These are phyloP conservation scores for Periplaneta americana DNA, from an alignment of 1,140 invertebrate species.

Conservation along the genomic window DNA sequence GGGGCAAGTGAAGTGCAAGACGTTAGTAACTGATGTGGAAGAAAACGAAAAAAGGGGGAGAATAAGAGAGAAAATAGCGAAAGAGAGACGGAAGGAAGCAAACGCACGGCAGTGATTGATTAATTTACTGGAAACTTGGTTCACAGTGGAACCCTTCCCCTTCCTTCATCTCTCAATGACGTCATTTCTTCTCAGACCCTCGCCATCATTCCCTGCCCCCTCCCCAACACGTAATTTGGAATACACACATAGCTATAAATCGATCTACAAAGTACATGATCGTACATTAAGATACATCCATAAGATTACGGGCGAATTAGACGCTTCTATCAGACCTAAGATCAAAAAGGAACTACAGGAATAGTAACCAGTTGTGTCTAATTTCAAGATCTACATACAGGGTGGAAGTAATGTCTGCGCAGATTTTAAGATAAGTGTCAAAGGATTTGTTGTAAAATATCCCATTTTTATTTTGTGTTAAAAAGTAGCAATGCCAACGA, in stretches of 20 bases:
- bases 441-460: too few relatives aligned
- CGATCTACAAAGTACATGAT: neutral
- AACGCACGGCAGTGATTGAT: neutral
- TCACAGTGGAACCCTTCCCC: neutral
- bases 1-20: neutral
- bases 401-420: too few relatives aligned
- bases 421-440: too few relatives aligned
- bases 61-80: neutral
- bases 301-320: neutral
- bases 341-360: neutral
- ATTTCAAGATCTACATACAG: too few relatives aligned
- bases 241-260: neutral
- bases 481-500: too few relatives aligned
- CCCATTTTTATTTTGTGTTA: too few relatives aligned
- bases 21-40: neutral
- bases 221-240: neutral
- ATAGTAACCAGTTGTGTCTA: too few relatives aligned
- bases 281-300: neutral
- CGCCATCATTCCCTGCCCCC: neutral
- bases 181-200: neutral
- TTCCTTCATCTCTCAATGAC: neutral
- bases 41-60: neutral
- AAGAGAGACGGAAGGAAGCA: neutral
- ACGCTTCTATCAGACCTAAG: neutral
- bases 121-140: neutral